phyloP scores from a whole-genome alignment of 2,797 vertebrate genomes.

The Esox lucius region DNA sequence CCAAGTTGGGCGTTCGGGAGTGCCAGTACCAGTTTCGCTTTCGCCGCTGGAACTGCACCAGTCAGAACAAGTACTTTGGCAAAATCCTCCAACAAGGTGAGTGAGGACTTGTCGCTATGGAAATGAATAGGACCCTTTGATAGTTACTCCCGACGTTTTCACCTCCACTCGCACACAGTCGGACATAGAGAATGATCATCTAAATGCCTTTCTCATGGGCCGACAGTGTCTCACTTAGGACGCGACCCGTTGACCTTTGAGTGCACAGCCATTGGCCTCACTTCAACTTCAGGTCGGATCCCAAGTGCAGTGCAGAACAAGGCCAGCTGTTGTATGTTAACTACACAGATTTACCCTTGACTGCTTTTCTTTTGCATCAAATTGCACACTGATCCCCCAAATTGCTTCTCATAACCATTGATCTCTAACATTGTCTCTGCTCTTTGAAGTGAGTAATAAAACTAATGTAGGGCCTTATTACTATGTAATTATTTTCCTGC shows the following conservation, averaged over 20 bases:
- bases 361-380: conserved; percentile 71
- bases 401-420: conserved; percentile 68
- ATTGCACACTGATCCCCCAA: conserved; percentile 68
- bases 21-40: conserved; percentile 98
- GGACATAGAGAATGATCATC: conserved; percentile 13
- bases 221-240: conserved; percentile 11
- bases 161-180: neutral
- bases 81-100: conserved; percentile 98
- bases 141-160: neutral
- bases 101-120: conserved; percentile 30
- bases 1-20: conserved; percentile 90
- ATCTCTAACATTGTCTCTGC: conserved; percentile 69
- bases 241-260: conserved; percentile 51
- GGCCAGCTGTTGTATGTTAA: conserved; percentile 73
- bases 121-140: neutral
- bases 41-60: conserved; percentile 97
- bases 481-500: conserved; percentile 69
- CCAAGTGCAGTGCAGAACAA: conserved; percentile 63
- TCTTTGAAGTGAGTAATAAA: conserved; percentile 79
- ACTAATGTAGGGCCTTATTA: conserved; percentile 58
- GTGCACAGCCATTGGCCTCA: conserved; percentile 46
- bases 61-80: conserved; percentile 98
- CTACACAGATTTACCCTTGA: conserved; percentile 68
- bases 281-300: conserved; percentile 58
- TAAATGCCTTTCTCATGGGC: conserved; percentile 18